Percentiles rank a stretch among this genome's conserved stretches.
Evolutionary conservation across 2,113 vertebrate species (phyloP).

Genomic region (Herpetotheres cachinnans): DNA sequence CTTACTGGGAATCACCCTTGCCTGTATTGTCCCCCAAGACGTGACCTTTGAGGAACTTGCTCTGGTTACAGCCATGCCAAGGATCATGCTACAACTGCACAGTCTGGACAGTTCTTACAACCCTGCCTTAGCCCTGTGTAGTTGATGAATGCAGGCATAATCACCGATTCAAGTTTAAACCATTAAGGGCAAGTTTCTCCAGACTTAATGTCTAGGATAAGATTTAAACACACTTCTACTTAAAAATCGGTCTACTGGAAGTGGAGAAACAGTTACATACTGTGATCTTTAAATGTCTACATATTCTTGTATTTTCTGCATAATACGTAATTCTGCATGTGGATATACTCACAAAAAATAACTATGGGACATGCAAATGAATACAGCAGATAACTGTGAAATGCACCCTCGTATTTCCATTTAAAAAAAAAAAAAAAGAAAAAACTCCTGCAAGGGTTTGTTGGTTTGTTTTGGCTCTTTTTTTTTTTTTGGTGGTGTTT

Average conservation of each 20-base stretch:
- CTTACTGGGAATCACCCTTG: not conserved
- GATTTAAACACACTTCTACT: not conserved
- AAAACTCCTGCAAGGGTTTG: not conserved
- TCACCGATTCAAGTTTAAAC: not conserved
- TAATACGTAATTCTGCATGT: not conserved
- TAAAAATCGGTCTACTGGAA: not conserved
- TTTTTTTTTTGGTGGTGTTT: not conserved
- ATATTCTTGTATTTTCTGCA: not conserved
- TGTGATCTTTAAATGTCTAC: not conserved
- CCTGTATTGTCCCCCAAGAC: not conserved
- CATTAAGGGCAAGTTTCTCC: not conserved
- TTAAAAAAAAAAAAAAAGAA: not conserved
- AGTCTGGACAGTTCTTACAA: not conserved
- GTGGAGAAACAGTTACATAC: not conserved
- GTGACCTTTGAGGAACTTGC: not conserved
- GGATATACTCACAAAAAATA: not conserved
- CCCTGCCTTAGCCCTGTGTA: not conserved
- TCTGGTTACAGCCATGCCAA: accelerated
- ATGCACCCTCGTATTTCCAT: not conserved
- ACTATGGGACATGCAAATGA: not conserved
- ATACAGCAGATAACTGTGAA: not conserved
- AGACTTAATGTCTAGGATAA: not conserved
- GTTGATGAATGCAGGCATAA: not conserved
- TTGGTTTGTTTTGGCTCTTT: too few relatives aligned
- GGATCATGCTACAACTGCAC: accelerated